A percentile compares a stretch with the other conserved stretches of the same genome.
Evolutionary conservation across 2,797 vertebrate species (phyloP).

Genomic region (Lutjanus campechanus): DNA sequence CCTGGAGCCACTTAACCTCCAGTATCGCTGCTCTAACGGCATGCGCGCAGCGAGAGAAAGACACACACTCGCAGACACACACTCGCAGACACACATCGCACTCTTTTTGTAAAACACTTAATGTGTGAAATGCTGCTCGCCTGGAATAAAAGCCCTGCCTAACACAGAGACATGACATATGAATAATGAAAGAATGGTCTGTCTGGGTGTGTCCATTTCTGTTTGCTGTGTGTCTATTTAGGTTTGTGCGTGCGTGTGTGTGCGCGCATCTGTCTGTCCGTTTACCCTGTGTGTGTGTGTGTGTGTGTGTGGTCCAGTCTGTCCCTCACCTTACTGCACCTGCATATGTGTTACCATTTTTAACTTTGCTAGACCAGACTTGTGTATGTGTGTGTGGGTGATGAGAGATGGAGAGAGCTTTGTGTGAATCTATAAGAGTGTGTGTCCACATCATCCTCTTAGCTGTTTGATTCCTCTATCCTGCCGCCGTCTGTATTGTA

Average conservation of each 20-base stretch:
- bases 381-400: slow-evolving; percentile 29
- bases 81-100: slow-evolving; percentile 26
- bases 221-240: slow-evolving; percentile 38
- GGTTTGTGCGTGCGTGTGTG: slow-evolving; percentile 27
- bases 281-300: slow-evolving; percentile 10
- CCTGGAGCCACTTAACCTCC: slow-evolving; percentile 75
- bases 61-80: slow-evolving; percentile 16
- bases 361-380: slow-evolving; percentile 31
- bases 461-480: slow-evolving; percentile 47
- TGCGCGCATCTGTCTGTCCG: neutral
- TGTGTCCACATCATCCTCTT: slow-evolving; percentile 44
- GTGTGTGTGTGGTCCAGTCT: slow-evolving; percentile 32
- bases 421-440: slow-evolving; percentile 15
- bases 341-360: slow-evolving; percentile 64
- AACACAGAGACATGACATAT: slow-evolving; percentile 73
- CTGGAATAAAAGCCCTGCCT: slow-evolving; percentile 81
- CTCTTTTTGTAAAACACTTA: slow-evolving; percentile 76
- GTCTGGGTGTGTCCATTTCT: slow-evolving; percentile 63
- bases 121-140: slow-evolving; percentile 77
- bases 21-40: slow-evolving; percentile 46
- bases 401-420: neutral
- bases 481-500: slow-evolving; percentile 10
- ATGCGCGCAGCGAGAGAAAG: slow-evolving; percentile 27
- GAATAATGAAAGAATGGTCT: slow-evolving; percentile 73
- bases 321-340: slow-evolving; percentile 83